Evolutionary conservation across 2,113 vertebrate species (phyloP).

Genomic region (Hoplias malabaricus): DNA sequence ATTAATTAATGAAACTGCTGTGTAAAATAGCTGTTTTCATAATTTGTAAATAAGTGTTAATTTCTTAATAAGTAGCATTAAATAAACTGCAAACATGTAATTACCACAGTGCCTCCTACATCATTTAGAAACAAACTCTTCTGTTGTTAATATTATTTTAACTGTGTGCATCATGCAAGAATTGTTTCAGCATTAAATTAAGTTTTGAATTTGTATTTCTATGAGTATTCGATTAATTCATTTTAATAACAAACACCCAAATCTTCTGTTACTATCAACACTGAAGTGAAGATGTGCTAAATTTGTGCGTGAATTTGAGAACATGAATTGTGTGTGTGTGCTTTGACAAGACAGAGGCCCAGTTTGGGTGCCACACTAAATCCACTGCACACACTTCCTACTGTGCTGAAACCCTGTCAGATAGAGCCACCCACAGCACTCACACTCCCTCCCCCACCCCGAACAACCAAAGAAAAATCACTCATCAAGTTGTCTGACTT

Average conservation of each 20-base stretch:
- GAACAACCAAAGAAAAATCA: conserved; percentile 20
- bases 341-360: conserved; percentile 2
- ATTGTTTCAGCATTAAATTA: too few relatives aligned
- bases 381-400: conserved; percentile 58
- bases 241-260: not conserved
- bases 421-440: conserved; percentile 36
- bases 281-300: not conserved
- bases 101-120: too few relatives aligned
- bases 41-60: too few relatives aligned
- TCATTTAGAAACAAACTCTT: too few relatives aligned
- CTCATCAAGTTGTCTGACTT: conserved; percentile 7
- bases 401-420: conserved; percentile 29
- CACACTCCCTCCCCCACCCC: conserved; percentile 15
- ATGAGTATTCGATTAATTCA: too few relatives aligned
- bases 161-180: too few relatives aligned
- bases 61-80: too few relatives aligned
- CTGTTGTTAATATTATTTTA: too few relatives aligned
- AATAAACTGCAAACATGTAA: too few relatives aligned
- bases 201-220: too few relatives aligned
- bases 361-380: conserved; percentile 41
- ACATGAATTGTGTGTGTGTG: not conserved
- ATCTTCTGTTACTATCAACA: not conserved
- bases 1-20: too few relatives aligned
- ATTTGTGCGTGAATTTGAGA: not conserved
- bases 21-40: too few relatives aligned